Conservation (phyloP, 2,888 invertebrate genomes). For the Thera obeliscata region DNA sequence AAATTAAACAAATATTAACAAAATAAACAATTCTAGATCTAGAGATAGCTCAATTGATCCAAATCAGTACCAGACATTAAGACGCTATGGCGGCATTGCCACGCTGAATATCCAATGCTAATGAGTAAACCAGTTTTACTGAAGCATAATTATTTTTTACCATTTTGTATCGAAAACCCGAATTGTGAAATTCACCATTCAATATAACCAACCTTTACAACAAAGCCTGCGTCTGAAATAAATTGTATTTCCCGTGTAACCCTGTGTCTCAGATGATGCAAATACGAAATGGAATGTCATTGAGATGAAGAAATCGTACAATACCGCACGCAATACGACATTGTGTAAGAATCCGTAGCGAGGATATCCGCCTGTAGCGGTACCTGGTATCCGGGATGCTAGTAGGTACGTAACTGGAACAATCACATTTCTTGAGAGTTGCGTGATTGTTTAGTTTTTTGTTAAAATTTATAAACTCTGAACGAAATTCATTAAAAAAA, state of each 20-base stretch:
- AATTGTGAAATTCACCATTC: too few relatives aligned
- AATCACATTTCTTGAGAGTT: constrained; percentile 5
- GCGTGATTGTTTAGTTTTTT: neutral
- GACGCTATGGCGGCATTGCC: too few relatives aligned
- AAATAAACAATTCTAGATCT: too few relatives aligned
- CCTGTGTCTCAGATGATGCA: constrained; percentile 1
- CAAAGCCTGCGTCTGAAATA: constrained; percentile 3
- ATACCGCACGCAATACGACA: constrained; percentile 21
- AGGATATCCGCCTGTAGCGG: constrained; percentile 11
- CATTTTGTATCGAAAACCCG: too few relatives aligned
- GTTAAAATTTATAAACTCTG: neutral
- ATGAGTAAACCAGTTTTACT: too few relatives aligned
- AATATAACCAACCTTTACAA: too few relatives aligned
- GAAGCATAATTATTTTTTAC: too few relatives aligned
- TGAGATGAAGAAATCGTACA: constrained; percentile 25
- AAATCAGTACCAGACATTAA: too few relatives aligned
- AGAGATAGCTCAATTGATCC: too few relatives aligned
- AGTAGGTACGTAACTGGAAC: constrained; percentile 11
- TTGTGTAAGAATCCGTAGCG: constrained; percentile 22
- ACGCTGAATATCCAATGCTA: too few relatives aligned
- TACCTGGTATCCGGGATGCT: constrained; percentile 16
- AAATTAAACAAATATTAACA: too few relatives aligned
- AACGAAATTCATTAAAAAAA: too few relatives aligned
- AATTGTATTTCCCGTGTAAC: constrained; percentile 10
- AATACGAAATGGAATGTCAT: constrained; percentile 21